These are phyloP conservation scores for Thymelicus lineola DNA, from an alignment of 2,888 invertebrate species.

Conservation along the genomic window DNA sequence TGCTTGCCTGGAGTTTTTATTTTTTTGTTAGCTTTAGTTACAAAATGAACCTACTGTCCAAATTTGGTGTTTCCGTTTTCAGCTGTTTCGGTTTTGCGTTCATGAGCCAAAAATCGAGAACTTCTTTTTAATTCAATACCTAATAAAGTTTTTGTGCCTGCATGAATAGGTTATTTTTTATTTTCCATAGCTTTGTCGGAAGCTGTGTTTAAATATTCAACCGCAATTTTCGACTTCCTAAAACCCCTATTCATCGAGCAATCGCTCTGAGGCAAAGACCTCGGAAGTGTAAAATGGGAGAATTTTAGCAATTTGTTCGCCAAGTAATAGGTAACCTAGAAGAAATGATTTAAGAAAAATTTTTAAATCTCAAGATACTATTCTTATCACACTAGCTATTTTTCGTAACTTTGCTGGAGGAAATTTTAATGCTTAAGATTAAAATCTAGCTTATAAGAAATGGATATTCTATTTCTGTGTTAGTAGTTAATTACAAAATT, in stretches of 20 bases:
- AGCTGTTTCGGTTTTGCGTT: not conserved
- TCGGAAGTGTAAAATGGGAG: slow-evolving; percentile 33
- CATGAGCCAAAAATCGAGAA: not conserved
- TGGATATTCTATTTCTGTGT: too few relatives aligned
- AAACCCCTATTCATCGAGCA: slow-evolving; percentile 57
- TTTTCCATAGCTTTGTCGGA: slow-evolving; percentile 22
- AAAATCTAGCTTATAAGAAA: too few relatives aligned
- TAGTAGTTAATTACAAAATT: too few relatives aligned
- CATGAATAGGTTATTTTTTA: not conserved
- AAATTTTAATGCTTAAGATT: too few relatives aligned
- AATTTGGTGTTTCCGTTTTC: not conserved
- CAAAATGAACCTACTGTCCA: not conserved
- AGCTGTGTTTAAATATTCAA: slow-evolving; percentile 55
- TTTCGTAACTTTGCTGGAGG: too few relatives aligned
- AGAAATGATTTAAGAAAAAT: slow-evolving; percentile 1
- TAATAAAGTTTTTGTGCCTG: not conserved
- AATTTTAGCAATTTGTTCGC: slow-evolving; percentile 20
- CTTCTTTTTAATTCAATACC: not conserved
- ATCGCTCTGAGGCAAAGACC: slow-evolving; percentile 53
- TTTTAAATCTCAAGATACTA: not conserved
- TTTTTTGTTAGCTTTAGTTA: not conserved
- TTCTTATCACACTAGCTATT: not conserved
- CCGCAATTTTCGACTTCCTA: slow-evolving; percentile 62
- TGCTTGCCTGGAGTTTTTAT: too few relatives aligned
- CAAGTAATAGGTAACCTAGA: slow-evolving; percentile 28